Evolutionary conservation across 2,113 vertebrate species (phyloP).

Genomic region (Irena cyanogastra): DNA sequence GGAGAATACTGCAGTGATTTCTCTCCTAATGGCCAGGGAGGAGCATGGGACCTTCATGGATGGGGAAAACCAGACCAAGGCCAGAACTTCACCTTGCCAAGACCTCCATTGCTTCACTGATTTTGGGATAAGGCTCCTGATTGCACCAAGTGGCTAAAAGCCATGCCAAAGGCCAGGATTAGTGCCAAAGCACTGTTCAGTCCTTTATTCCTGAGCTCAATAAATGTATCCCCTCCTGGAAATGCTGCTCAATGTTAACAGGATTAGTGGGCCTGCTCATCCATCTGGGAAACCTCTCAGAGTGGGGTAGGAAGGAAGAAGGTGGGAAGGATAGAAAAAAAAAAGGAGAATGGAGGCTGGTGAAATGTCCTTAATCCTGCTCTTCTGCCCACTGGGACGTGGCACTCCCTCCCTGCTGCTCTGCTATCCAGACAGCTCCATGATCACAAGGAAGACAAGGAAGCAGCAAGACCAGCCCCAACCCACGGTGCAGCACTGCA

Average conservation of each 20-base stretch:
- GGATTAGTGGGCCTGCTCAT: not conserved
- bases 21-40: not conserved
- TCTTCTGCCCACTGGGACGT: not conserved
- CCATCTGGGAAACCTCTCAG: not conserved
- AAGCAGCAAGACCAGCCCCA: not conserved
- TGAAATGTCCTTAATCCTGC: not conserved
- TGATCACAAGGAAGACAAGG: not conserved
- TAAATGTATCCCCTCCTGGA: not conserved
- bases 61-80: not conserved
- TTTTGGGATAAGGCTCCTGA: not conserved
- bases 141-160: not conserved
- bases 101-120: not conserved
- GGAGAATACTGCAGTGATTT: not conserved
- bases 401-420: rapidly evolving
- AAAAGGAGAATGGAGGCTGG: not conserved
- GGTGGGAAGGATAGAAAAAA: not conserved
- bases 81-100: not conserved
- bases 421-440: not conserved
- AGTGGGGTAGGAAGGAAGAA: not conserved
- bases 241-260: not conserved
- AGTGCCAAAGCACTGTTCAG: not conserved
- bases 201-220: not conserved
- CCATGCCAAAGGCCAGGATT: not conserved
- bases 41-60: not conserved
- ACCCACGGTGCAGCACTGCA: not conserved